These are phyloP conservation scores for Synergus laeviventris DNA, from an alignment of 2,888 invertebrate genomes.

Conservation along the genomic window DNA sequence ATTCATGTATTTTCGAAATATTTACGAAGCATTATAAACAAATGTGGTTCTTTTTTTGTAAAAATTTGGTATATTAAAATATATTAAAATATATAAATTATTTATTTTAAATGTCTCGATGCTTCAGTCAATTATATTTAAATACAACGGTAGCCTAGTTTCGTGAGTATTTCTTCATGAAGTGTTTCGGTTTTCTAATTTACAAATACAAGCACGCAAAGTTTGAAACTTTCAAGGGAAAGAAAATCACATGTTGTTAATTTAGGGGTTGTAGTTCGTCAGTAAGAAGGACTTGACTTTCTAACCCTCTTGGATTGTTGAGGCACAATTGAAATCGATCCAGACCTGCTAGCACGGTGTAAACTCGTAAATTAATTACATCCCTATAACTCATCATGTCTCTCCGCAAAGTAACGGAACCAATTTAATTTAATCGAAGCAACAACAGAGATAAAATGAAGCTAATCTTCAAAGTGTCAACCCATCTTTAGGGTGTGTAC, in stretches of 20 bases:
- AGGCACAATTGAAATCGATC: constrained; percentile 22
- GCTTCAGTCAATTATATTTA: too few species aligned
- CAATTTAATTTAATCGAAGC: constrained; percentile 30
- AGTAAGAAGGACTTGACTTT: neutral
- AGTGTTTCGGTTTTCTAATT: neutral
- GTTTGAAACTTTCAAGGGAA: neutral
- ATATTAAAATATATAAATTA: too few species aligned
- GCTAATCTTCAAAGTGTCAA: constrained; percentile 31
- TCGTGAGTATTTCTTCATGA: neutral
- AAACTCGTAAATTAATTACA: constrained; percentile 37
- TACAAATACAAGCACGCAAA: neutral
- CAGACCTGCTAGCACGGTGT: neutral
- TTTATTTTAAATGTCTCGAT: too few species aligned
- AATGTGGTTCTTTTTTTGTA: too few species aligned
- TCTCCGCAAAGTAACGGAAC: constrained; percentile 11
- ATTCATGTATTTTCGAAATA: too few species aligned
- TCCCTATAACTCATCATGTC: neutral
- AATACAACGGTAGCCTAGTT: neutral
- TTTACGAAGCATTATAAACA: too few species aligned
- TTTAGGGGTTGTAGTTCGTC: neutral
- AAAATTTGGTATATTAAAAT: too few species aligned
- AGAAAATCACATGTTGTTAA: neutral
- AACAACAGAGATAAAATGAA: constrained; percentile 36
- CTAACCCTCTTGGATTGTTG: neutral
- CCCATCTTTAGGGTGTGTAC: neutral